Percentiles rank a stretch among this genome's conserved stretches.
phyloP scores from a whole-genome alignment of 2,797 vertebrate genomes.

The Emys orbicularis region DNA sequence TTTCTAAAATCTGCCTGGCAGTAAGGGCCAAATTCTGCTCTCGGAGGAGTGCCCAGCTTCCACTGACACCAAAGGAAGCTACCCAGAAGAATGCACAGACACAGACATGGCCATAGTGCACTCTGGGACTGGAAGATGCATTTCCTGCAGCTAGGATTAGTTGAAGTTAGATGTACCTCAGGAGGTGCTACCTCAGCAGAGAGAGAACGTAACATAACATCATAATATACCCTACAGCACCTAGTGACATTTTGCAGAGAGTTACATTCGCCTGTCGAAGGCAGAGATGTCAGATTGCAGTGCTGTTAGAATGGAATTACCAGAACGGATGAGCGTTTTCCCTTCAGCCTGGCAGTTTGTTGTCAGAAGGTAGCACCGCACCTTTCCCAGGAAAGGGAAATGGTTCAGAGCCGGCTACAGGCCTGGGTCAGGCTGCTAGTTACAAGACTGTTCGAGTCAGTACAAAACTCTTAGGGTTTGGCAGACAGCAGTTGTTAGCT shows the following conservation, averaged over 20 bases:
- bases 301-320: background rate
- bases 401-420: background rate
- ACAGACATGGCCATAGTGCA: background rate
- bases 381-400: background rate
- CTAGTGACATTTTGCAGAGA: background rate
- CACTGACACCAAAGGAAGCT: background rate
- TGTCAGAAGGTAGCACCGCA: background rate
- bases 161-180: background rate
- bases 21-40: background rate
- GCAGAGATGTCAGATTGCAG: background rate
- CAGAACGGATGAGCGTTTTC: background rate
- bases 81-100: background rate
- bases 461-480: background rate
- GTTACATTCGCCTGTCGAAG: background rate
- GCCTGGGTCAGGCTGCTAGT: background rate
- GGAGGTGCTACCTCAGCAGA: background rate
- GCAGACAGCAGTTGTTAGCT: background rate
- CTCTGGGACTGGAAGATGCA: background rate
- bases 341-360: background rate
- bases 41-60: background rate
- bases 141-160: background rate
- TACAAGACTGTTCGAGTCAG: rapidly evolving
- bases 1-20: background rate
- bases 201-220: background rate
- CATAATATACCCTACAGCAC: rapidly evolving